phyloP scores from a whole-genome alignment of 2,113 vertebrate genomes.

The Gracilinanus agilis region DNA sequence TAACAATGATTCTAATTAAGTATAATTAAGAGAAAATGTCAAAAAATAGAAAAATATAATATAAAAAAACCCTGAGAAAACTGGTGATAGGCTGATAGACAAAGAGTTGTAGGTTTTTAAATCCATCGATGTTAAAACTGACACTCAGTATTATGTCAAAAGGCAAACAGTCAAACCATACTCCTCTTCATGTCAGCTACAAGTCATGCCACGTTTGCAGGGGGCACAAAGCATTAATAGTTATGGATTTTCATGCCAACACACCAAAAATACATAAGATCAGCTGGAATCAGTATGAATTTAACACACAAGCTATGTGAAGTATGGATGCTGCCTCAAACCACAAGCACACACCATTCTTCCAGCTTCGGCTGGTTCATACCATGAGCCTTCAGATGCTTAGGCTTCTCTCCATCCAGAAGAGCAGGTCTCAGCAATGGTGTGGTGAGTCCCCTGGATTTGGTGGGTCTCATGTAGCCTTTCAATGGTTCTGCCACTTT shows the following conservation, averaged over 20 bases:
- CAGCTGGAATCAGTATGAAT: slow-evolving; percentile 56
- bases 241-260: slow-evolving; percentile 73
- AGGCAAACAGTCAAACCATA: slow-evolving; percentile 77
- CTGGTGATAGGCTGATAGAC: not conserved
- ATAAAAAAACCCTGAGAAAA: not conserved
- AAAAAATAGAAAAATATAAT: not conserved
- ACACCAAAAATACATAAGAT: slow-evolving; percentile 48
- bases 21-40: not conserved
- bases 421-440: slow-evolving; percentile 44
- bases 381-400: slow-evolving; percentile 42
- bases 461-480: slow-evolving; percentile 89
- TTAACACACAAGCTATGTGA: slow-evolving; percentile 68
- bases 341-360: slow-evolving; percentile 80
- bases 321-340: slow-evolving; percentile 44
- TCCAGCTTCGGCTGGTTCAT: slow-evolving; percentile 57
- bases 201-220: slow-evolving; percentile 71
- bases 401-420: slow-evolving; percentile 58
- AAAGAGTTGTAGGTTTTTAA: not conserved
- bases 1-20: slow-evolving; percentile 37
- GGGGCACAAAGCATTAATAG: slow-evolving; percentile 58
- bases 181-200: slow-evolving; percentile 67
- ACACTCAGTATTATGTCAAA: slow-evolving; percentile 64
- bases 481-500: slow-evolving; percentile 77
- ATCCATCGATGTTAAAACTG: slow-evolving; percentile 1
- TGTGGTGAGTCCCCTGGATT: slow-evolving; percentile 76